A percentile compares a stretch with the other conserved stretches of the same genome.
These are phyloP conservation scores for Tetrax tetrax DNA, from an alignment of 2,113 vertebrate genomes.

Conservation along the genomic window DNA sequence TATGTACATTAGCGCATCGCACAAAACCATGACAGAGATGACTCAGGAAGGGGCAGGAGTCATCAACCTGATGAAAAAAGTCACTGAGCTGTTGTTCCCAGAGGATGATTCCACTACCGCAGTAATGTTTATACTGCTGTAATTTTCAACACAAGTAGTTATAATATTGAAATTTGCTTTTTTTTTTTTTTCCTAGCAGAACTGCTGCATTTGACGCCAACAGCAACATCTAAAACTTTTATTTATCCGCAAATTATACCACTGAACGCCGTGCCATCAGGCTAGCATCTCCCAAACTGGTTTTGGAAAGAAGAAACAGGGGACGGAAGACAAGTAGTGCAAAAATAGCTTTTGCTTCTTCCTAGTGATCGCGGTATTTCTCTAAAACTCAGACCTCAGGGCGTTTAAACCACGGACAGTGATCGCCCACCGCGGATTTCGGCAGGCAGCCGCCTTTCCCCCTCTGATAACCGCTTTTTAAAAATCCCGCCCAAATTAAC, in stretches of 20 bases:
- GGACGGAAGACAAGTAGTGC: accelerated
- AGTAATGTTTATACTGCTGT: not conserved
- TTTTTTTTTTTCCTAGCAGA: not conserved
- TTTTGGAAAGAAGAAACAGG: not conserved
- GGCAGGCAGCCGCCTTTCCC: not conserved
- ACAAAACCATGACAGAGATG: not conserved
- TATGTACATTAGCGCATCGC: too few species aligned
- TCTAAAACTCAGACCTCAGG: accelerated
- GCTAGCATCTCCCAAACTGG: accelerated
- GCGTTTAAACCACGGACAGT: accelerated
- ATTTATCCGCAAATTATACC: not conserved
- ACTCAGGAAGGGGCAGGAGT: not conserved
- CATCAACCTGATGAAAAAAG: too few species aligned
- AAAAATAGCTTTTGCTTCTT: accelerated
- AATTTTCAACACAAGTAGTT: not conserved
- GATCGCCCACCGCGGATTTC: accelerated
- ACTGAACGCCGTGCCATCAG: not conserved
- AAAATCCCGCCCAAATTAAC: not conserved
- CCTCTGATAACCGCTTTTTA: not conserved
- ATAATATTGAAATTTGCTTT: accelerated
- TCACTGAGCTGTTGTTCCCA: not conserved
- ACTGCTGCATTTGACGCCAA: not conserved
- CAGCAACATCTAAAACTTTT: not conserved
- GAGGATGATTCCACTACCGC: not conserved
- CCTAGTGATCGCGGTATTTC: accelerated